A percentile compares a stretch with the other conserved stretches of the same genome.
Conservation (phyloP, 2,113 vertebrate genomes). For the Meles meles region DNA sequence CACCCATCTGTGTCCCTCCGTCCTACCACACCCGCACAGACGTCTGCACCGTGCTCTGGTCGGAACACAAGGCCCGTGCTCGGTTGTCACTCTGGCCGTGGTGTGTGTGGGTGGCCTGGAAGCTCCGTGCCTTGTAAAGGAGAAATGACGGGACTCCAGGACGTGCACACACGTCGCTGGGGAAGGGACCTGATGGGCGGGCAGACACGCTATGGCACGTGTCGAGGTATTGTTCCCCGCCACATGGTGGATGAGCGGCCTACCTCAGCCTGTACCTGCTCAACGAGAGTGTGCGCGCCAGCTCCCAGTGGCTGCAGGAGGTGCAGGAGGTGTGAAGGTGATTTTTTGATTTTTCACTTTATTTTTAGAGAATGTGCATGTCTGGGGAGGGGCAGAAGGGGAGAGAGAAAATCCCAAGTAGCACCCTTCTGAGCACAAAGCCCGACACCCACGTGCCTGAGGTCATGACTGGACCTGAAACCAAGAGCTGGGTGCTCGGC, state of each 20-base stretch:
- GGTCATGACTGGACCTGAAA: neutral
- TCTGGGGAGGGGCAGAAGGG: neutral
- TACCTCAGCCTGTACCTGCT: neutral
- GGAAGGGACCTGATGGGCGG: neutral
- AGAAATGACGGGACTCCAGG: neutral
- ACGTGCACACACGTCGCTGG: neutral
- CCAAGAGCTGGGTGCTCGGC: neutral
- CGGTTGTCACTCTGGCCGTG: neutral
- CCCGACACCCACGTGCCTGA: neutral
- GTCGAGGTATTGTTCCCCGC: fast-evolving
- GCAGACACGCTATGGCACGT: fast-evolving
- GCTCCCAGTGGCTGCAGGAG: fast-evolving
- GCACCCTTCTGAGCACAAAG: neutral
- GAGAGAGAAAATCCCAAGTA: neutral
- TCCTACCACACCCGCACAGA: fast-evolving
- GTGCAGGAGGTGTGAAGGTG: neutral
- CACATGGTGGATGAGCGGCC: neutral
- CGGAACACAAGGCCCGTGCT: too few relatives aligned
- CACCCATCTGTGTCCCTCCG: fast-evolving
- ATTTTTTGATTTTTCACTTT: neutral
- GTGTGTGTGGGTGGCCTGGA: too few relatives aligned
- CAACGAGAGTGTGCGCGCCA: fast-evolving
- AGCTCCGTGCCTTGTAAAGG: neutral
- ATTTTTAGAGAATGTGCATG: neutral
- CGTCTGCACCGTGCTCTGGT: neutral